phyloP scores from a whole-genome alignment of 2,797 vertebrate species.

The Tapera naevia region DNA sequence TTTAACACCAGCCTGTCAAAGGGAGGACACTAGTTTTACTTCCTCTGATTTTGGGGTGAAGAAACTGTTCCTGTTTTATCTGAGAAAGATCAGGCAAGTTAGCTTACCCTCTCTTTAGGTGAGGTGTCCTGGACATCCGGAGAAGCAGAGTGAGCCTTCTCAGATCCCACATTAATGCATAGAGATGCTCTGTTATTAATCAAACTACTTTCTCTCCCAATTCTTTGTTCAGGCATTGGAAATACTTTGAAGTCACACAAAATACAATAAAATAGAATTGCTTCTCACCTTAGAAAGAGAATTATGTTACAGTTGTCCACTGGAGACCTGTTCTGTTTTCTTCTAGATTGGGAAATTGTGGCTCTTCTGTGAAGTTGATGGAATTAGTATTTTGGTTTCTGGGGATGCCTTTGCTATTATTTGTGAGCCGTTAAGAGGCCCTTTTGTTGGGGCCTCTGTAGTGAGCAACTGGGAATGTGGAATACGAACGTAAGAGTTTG shows the following conservation, averaged over 20 bases:
- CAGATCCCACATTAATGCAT: neutral
- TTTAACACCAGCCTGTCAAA: neutral
- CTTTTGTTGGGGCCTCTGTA: neutral
- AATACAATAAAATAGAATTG: neutral
- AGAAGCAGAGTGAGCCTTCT: neutral
- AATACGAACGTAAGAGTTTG: neutral
- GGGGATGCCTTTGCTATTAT: neutral
- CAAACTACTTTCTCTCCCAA: neutral
- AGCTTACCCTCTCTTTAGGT: neutral
- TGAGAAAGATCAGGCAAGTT: neutral
- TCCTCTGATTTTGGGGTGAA: neutral
- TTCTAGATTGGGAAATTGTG: neutral
- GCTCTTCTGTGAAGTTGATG: neutral
- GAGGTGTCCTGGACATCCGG: neutral
- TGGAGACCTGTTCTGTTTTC: neutral
- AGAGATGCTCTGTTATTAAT: neutral
- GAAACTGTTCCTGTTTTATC: neutral
- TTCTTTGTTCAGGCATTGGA: neutral
- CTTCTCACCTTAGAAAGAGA: neutral
- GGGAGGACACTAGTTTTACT: neutral
- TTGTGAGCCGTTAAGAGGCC: neutral
- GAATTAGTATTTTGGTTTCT: neutral
- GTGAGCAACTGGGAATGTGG: neutral
- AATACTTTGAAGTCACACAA: neutral
- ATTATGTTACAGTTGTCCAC: neutral